Evolutionary conservation across 23 tunicate species (phyloP), one percentile per base, ranked within the genome.

Genomic region (Halocynthia roretzi): DNA sequence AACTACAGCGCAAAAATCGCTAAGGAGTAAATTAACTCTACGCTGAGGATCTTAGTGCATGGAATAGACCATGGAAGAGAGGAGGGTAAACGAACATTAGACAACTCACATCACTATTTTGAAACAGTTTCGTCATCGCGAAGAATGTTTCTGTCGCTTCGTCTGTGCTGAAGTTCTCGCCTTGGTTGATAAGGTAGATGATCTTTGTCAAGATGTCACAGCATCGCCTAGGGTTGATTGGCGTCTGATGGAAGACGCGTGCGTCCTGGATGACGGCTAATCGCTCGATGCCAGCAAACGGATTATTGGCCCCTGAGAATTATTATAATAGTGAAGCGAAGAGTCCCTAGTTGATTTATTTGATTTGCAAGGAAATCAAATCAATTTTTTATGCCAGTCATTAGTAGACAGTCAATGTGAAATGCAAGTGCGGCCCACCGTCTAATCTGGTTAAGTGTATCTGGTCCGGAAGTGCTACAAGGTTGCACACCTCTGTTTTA

Each of bases 41-140:
- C 17, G 64, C 64, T 15, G n/a, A 60, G 2, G n/a, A 60, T 60
- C 17, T n/a, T 15, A 60, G 17, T 15, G 64, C 64, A 60, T 60
- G n/a, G 64, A 15, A 60, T 60, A n/a, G 2, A 31, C 44, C 44
- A 31, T 31, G 44, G 44, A 1, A 31, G 44, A 0, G 4, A 31
- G 44, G 4, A 31, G 2, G 4, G 14, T 56, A 71, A 48, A 22
- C 54, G 52, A 18, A 71, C 55, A 71, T 14, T 5, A 71, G 76
- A 5, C 10, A 63, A 74, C 80, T 88, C 15, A 90, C 94, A 84
- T 94, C 99, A 73, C 71, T 88, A 23, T 84, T 84, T 65, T 94
- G 99, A 72, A 94, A 94, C 14, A 94, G 80, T 61, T 94, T 94
- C 17, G 99, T 94, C 99, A 94, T 94, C 6, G 99, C 99, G 81